Conservation (phyloP, 2,888 invertebrate species). For the Alloscopus bannaensis region DNA sequence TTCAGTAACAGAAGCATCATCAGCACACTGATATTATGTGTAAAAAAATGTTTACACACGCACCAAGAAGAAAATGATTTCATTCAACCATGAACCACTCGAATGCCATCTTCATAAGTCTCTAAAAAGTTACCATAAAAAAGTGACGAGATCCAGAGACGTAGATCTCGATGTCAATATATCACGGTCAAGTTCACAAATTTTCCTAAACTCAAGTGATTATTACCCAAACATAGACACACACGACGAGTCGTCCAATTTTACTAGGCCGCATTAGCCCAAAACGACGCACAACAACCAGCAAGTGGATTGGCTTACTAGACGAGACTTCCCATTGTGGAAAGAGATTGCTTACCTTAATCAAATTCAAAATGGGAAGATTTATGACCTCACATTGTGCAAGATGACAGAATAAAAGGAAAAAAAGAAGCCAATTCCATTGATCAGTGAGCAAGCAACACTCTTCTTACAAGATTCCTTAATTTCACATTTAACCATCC, state of each 20-base stretch:
- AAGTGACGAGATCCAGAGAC: not conserved
- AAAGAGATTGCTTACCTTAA: conserved; percentile 37
- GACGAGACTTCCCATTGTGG: not conserved
- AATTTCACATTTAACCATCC: conserved; percentile 21
- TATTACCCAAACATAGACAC: conserved; percentile 8
- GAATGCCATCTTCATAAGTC: not conserved
- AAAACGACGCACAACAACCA: not conserved
- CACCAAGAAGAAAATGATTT: not conserved
- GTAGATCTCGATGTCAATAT: too few relatives aligned
- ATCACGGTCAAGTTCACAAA: conserved; percentile 40
- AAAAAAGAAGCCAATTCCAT: conserved; percentile 20
- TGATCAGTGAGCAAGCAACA: too few relatives aligned
- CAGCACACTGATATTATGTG: not conserved
- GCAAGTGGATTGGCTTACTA: not conserved
- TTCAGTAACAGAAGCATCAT: not conserved
- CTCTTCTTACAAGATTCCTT: too few relatives aligned
- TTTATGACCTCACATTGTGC: conserved; percentile 50
- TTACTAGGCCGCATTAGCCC: conserved; percentile 16
- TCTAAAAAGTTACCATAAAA: not conserved
- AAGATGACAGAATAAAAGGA: conserved; percentile 43
- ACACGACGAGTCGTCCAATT: conserved; percentile 15
- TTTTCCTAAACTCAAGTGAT: conserved; percentile 23
- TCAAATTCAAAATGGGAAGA: conserved; percentile 59
- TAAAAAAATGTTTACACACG: not conserved
- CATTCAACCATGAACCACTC: not conserved